phyloP scores from a whole-genome alignment of 2,113 vertebrate genomes.

The Rhinolophus ferrumequinum region DNA sequence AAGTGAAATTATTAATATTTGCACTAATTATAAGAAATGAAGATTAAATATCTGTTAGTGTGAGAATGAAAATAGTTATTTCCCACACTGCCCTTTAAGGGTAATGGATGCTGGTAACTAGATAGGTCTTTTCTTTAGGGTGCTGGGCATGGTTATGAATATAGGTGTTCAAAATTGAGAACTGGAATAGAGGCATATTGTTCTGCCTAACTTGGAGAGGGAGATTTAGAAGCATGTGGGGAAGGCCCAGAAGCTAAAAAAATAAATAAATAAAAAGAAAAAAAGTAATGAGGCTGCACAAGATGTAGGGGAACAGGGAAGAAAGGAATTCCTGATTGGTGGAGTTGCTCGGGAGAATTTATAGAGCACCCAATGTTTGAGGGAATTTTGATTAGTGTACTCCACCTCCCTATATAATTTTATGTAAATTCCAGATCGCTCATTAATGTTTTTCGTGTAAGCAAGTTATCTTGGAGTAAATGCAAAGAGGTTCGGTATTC shows the following conservation, averaged over 20 bases:
- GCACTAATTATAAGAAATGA: constrained; percentile 11
- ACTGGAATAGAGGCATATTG: background rate
- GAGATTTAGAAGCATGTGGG: background rate
- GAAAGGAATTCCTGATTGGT: background rate
- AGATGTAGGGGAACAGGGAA: background rate
- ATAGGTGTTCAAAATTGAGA: background rate
- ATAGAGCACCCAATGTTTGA: background rate
- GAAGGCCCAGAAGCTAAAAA: background rate
- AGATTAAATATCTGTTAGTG: background rate
- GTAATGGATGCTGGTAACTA: background rate
- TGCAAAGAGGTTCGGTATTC: background rate
- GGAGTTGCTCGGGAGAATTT: background rate
- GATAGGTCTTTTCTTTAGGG: background rate
- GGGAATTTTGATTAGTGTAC: background rate
- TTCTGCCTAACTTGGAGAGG: background rate
- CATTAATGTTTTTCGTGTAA: constrained; percentile 9
- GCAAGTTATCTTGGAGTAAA: background rate
- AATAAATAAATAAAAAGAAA: background rate
- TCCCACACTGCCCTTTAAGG: background rate
- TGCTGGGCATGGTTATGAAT: background rate
- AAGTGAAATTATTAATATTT: constrained; percentile 47
- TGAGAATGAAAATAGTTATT: constrained; percentile 43
- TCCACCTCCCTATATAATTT: background rate
- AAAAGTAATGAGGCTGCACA: background rate
- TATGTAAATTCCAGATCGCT: background rate